Evolutionary conservation across 2,797 vertebrate genomes (phyloP).

Genomic region (Hyperoplus lanceolatus): DNA sequence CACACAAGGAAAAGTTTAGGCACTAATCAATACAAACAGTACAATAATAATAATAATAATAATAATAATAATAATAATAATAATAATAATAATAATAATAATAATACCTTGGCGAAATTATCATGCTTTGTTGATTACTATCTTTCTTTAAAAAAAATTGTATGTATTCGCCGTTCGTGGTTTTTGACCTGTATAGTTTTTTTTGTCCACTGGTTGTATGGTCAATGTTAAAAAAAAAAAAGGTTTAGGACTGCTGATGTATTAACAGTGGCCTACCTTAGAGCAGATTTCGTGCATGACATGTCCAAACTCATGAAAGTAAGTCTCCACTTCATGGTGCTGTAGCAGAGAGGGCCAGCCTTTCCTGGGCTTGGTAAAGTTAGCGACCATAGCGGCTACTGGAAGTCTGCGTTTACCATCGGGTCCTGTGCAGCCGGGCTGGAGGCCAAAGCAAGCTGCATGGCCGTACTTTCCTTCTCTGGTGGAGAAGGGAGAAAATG

Average conservation of each 20-base stretch:
- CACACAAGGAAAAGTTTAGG: not conserved
- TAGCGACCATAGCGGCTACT: constrained; percentile 93
- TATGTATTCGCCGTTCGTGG: too few species aligned
- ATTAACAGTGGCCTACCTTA: constrained; percentile 83
- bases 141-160: too few species aligned
- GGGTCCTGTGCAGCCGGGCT: constrained; percentile 90
- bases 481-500: constrained; percentile 21
- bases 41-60: not conserved
- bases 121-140: too few species aligned
- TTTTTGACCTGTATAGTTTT: too few species aligned
- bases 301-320: constrained; percentile 97
- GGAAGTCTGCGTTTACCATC: constrained; percentile 90
- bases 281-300: constrained; percentile 98
- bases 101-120: too few species aligned
- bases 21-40: not conserved
- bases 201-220: too few species aligned
- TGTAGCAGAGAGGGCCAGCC: constrained; percentile 89
- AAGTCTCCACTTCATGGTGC: constrained; percentile 96
- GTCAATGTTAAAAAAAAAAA: not conserved
- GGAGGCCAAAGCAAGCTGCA: constrained; percentile 95
- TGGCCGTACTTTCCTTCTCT: constrained; percentile 97
- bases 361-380: constrained; percentile 89
- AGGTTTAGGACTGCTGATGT: too few species aligned
- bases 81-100: too few species aligned
- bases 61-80: too few species aligned